A percentile compares a stretch with the other conserved stretches of the same genome.
Conservation (phyloP, 2,888 invertebrate species). For the Lissonota sp. region DNA sequence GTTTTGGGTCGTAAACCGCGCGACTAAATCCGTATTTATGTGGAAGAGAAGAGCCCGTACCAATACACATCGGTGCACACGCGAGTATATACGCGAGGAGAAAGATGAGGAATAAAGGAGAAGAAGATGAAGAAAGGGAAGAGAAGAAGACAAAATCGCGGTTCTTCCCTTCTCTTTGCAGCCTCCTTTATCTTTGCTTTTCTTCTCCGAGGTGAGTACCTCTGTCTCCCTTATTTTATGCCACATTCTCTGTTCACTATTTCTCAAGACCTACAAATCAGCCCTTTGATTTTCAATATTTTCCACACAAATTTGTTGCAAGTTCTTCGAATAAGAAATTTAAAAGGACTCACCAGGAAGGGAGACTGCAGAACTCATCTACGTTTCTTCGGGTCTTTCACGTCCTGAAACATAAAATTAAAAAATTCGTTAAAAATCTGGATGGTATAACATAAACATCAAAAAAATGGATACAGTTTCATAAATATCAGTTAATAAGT, state of each 20-base stretch:
- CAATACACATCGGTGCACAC: conserved; percentile 25
- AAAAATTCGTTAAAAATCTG: conserved; percentile 18
- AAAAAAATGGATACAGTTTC: too few species aligned
- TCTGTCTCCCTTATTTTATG: neutral
- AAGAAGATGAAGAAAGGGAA: conserved; percentile 14
- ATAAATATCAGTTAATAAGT: too few species aligned
- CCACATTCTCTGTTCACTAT: conserved; percentile 1
- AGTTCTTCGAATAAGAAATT: neutral
- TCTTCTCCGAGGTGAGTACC: conserved; percentile 1
- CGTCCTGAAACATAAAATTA: conserved; percentile 74
- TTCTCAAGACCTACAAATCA: neutral
- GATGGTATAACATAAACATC: too few species aligned
- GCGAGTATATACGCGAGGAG: neutral
- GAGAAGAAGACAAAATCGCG: conserved; percentile 10
- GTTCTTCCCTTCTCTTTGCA: conserved; percentile 38
- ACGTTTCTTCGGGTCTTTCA: conserved; percentile 76
- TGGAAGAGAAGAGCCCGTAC: conserved; percentile 75
- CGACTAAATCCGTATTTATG: conserved; percentile 83
- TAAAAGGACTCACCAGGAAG: conserved; percentile 74
- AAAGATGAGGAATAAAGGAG: conserved; percentile 26
- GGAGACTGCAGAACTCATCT: conserved; percentile 79
- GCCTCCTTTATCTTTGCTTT: conserved; percentile 50
- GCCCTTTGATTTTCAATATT: too few species aligned
- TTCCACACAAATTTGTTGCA: too few species aligned
- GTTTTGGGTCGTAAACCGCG: conserved; percentile 83